Evolutionary conservation across 1,140 invertebrate genomes (phyloP), one percentile per base, ranked within the genome.

Genomic region (Watersipora subatra): DNA sequence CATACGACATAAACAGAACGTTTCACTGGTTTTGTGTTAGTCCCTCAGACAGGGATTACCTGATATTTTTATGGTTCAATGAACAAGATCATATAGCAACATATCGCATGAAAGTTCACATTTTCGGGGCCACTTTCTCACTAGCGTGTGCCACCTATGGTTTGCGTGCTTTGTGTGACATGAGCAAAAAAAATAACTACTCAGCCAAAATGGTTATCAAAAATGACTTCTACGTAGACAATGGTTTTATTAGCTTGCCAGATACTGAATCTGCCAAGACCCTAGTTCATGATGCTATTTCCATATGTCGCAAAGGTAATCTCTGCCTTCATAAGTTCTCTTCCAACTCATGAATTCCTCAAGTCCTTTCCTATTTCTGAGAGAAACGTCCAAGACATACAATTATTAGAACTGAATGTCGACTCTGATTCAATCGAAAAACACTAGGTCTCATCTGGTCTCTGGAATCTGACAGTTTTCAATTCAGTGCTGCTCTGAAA

Each of bases 401-500:
- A 67, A 25, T 22, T 25, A 0, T 24, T 67, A 7, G 34, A 70
- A 20, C 12, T 67, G 22, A 30, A 66, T 29, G n/a, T 24, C 7
- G 66, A 70, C 15, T 30, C 29, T 1, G 29, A 64, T 28, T 61
- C 61, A 1, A 57, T 65, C 2, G 57, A 68, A 56, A 34, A 22
- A 65, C 25, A 20, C 62, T 70, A 22, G 70, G 69, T 57, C 34
- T 67, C 0, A 22, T 24, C 1, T 71, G 64, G 69, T 24, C 63
- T 34, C 22, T 70, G 12, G 28, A 66, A 28, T 28, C 62, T 1
- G 66, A 70, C 59, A 26, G 15, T n/a, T 69, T 70, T 34, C 28
- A 19, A 34, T 68, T 71, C 28, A 22, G 64, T 20, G 28, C 65
- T 7, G 1, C 28, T 19, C 17, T 63, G 1, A 29, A 61, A 20